Conservation (phyloP, 2,113 vertebrate species). For the Microtus pennsylvanicus region DNA sequence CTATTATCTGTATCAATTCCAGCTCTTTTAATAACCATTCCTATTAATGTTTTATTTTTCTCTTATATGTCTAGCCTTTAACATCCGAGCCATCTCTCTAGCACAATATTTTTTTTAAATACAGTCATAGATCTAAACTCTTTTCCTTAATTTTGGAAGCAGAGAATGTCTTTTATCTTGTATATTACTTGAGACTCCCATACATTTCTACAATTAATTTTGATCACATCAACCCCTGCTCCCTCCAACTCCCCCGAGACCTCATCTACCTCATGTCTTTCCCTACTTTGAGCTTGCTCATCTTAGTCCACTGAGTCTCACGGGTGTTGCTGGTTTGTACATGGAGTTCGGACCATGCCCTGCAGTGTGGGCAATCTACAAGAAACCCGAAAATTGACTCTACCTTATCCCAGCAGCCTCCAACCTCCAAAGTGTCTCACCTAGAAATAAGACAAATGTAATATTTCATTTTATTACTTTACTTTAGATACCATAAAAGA, state of each 20-base stretch:
- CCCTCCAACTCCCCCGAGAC: too few species aligned
- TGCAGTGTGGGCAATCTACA: background rate
- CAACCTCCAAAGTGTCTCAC: background rate
- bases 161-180: background rate
- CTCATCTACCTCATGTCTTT: too few species aligned
- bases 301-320: background rate
- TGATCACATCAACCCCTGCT: background rate
- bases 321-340: too few species aligned
- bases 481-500: background rate
- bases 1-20: background rate
- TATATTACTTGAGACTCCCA: background rate
- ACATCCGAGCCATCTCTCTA: background rate
- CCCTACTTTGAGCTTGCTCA: background rate
- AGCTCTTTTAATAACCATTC: background rate
- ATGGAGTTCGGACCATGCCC: background rate
- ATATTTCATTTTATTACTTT: background rate
- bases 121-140: background rate
- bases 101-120: background rate
- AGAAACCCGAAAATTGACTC: background rate
- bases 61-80: background rate
- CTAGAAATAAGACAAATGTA: background rate
- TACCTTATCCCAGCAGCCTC: too few species aligned
- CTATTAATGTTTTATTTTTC: background rate
- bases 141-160: background rate
- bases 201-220: background rate